phyloP scores from a whole-genome alignment of 2,113 vertebrate species.

The Columbina picui region DNA sequence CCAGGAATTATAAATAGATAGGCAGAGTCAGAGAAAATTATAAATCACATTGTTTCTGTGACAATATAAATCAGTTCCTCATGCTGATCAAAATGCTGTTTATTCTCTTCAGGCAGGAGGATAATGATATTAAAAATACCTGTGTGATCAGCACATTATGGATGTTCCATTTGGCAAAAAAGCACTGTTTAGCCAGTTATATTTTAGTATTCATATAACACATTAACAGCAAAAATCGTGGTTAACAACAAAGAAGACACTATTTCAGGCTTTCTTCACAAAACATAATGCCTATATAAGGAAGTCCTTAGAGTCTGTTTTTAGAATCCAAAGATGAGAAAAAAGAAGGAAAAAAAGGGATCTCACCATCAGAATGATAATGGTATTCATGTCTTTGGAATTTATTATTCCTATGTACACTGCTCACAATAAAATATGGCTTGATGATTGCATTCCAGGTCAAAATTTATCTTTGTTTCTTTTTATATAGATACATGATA shows the following conservation, averaged over 20 bases:
- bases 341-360: not conserved
- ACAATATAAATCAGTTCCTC: not conserved
- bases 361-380: not conserved
- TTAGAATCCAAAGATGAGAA: not conserved
- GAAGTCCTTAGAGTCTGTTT: not conserved
- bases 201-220: not conserved
- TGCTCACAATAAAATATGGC: not conserved
- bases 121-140: not conserved
- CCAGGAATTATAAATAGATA: not conserved
- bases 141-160: not conserved
- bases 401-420: not conserved
- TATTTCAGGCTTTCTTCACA: not conserved
- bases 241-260: not conserved
- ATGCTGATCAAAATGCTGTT: not conserved
- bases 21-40: not conserved
- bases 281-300: not conserved
- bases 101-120: not conserved
- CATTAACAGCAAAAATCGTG: not conserved
- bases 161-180: not conserved
- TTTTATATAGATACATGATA: not conserved
- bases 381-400: not conserved
- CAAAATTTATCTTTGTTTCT: not conserved
- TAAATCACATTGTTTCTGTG: not conserved
- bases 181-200: not conserved
- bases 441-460: not conserved